phyloP scores from a whole-genome alignment of 1,140 invertebrate genomes.

The Brachystomella parvula region DNA sequence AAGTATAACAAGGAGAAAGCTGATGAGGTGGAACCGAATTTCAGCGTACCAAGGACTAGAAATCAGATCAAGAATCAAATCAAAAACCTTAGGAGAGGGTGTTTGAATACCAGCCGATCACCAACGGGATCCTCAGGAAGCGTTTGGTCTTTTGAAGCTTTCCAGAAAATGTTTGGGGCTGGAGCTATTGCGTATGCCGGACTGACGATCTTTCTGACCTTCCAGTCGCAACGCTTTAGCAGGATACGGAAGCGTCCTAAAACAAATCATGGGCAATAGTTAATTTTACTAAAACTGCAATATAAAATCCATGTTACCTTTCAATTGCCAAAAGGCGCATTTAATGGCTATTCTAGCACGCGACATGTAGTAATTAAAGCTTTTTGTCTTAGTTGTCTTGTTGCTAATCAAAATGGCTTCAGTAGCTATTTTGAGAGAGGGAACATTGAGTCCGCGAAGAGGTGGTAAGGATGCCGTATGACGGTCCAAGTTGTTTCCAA shows the following conservation, averaged over 20 bases:
- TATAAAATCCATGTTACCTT: neutral
- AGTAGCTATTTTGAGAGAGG: neutral
- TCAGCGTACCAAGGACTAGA: too few species aligned
- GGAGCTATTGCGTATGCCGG: too few species aligned
- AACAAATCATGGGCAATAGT: neutral
- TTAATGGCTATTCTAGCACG: slow-evolving; percentile 18
- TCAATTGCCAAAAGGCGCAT: slow-evolving; percentile 15
- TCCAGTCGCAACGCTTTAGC: neutral
- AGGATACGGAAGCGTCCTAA: neutral
- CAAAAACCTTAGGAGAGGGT: too few species aligned
- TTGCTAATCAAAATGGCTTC: neutral
- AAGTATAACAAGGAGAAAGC: too few species aligned
- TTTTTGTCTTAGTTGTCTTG: neutral
- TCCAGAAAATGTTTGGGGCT: too few species aligned
- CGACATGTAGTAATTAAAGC: slow-evolving; percentile 13
- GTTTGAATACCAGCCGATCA: too few species aligned
- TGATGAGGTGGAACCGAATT: too few species aligned
- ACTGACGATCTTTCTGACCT: neutral
- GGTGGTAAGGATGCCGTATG: neutral
- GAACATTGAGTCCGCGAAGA: slow-evolving; percentile 9
- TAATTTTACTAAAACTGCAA: neutral
- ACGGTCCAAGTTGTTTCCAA: neutral
- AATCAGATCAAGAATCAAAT: too few species aligned
- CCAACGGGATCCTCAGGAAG: too few species aligned
- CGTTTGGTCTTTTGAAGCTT: too few species aligned